These are phyloP conservation scores for Plestiodon gilberti DNA, from an alignment of 2,113 vertebrate genomes.

Conservation along the genomic window DNA sequence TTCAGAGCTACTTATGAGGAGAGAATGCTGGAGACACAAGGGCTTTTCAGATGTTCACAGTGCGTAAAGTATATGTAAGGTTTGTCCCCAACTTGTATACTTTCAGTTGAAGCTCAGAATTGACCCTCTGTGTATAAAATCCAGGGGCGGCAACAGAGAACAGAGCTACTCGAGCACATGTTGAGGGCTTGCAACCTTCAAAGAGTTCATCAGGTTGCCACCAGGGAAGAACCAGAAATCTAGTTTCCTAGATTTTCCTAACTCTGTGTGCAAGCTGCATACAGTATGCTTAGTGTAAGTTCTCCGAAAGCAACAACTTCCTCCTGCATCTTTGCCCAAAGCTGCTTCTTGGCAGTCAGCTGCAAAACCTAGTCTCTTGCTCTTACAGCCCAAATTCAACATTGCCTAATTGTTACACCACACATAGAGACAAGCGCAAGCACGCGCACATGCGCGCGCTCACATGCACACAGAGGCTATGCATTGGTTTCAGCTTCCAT, in stretches of 20 bases:
- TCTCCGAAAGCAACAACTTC: not conserved
- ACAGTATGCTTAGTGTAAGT: not conserved
- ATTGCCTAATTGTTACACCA: not conserved
- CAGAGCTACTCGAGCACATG: not conserved
- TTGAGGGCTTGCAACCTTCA: no score
- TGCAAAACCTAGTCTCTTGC: not conserved
- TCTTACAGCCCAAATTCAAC: not conserved
- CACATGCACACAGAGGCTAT: not conserved
- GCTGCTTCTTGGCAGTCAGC: not conserved
- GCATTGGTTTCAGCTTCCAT: not conserved
- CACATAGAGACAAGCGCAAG: not conserved
- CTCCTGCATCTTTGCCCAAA: not conserved
- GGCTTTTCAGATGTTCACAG: not conserved
- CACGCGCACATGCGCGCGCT: no score
- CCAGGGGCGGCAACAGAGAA: not conserved
- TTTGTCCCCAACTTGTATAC: not conserved
- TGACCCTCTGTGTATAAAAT: not conserved
- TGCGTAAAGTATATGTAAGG: not conserved
- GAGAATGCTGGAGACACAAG: no score
- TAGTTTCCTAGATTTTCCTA: no score
- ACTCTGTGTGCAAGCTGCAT: not conserved
- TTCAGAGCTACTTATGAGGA: no score
- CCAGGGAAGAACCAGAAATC: no score
- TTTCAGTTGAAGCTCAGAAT: not conserved
- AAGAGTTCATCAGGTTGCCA: no score